Evolutionary conservation across 2,888 invertebrate species (phyloP), one percentile per base, ranked within the genome.

Genomic region (Leptopterna dolabrata): DNA sequence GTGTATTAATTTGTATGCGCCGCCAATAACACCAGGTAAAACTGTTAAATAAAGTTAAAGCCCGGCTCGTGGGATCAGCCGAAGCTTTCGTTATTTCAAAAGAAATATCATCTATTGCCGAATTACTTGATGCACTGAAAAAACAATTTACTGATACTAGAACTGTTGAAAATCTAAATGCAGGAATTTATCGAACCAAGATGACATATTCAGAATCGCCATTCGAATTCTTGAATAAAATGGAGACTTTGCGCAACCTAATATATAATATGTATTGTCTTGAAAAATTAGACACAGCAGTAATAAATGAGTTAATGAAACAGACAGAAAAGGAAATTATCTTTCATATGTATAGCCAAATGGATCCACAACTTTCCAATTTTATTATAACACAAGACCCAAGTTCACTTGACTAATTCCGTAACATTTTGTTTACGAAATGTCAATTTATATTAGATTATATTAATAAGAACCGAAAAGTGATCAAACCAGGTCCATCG

Each of bases 251-350:
- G 24, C 16, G 29, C 13, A 83, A 55, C 41, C 55, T 87, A 85
- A 86, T 86, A 16, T 78, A 43, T 13, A 80, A 84, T 83, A 27
- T 82, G 2, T 81, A 81, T 63, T 30, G n/a, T 29, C 4, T 80
- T 55, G 81, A 87, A n/a, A 51, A 63, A 29, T 19, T 87, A 27
- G 29, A 14, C 0, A 0, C 11, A 0, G 13, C 29, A 13, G 70
- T 70, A 19, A 11, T 81, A 7, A 81, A 9, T 19, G 51, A 86
- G 16, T 82, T 86, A 27, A 86, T 86, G 51, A 82, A 24, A 19
- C 78, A 81, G 45, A 30, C 29, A 43, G 51, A 86, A 29, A 63
- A 81, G 19, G 70, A 86, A 86, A 80, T 86, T 30, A 87, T 47
- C 7, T 30, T 16, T 30, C 45, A 63, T 30, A 29, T 85, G 36